These are phyloP conservation scores for Trissolcus basalis DNA, from an alignment of 1,140 invertebrate genomes.

Conservation along the genomic window DNA sequence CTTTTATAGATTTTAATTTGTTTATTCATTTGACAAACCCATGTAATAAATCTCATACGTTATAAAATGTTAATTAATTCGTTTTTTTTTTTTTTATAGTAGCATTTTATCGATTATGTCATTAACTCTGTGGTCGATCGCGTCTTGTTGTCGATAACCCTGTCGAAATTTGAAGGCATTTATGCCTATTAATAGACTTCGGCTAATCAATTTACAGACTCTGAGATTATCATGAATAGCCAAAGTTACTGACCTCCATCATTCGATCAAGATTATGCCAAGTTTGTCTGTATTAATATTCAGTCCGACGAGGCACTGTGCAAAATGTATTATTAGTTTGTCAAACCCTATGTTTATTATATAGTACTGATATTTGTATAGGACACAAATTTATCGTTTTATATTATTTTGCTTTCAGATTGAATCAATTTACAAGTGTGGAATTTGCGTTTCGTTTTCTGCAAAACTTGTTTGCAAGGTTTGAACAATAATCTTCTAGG, in stretches of 20 bases:
- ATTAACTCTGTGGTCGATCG: slow-evolving; percentile 33
- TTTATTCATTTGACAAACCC: background rate
- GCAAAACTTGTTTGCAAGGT: slow-evolving; percentile 3
- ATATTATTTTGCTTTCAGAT: slow-evolving; percentile 14
- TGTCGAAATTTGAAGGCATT: slow-evolving; percentile 48
- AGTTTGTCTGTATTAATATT: slow-evolving; percentile 43
- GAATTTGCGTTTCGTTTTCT: slow-evolving; percentile 18
- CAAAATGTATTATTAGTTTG: slow-evolving; percentile 49
- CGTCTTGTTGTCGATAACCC: slow-evolving; percentile 33
- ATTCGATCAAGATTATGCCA: slow-evolving; percentile 51
- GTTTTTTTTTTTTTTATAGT: slow-evolving; percentile 31
- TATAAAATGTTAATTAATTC: slow-evolving; percentile 28
- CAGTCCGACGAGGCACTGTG: slow-evolving; percentile 27
- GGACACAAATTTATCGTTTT: background rate
- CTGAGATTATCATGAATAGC: slow-evolving; percentile 54
- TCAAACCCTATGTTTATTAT: slow-evolving; percentile 27
- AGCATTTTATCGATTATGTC: slow-evolving; percentile 40
- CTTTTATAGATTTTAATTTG: slow-evolving; percentile 22
- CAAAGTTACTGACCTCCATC: slow-evolving; percentile 53
- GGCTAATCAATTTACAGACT: slow-evolving; percentile 51
- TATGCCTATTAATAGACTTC: slow-evolving; percentile 53
- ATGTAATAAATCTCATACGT: no score
- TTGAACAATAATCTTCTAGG: slow-evolving; percentile 5
- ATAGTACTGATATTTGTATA: background rate
- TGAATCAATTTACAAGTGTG: slow-evolving; percentile 14